Conservation (phyloP, 2,888 invertebrate species). For the Hirtodrosophila histrioides region DNA sequence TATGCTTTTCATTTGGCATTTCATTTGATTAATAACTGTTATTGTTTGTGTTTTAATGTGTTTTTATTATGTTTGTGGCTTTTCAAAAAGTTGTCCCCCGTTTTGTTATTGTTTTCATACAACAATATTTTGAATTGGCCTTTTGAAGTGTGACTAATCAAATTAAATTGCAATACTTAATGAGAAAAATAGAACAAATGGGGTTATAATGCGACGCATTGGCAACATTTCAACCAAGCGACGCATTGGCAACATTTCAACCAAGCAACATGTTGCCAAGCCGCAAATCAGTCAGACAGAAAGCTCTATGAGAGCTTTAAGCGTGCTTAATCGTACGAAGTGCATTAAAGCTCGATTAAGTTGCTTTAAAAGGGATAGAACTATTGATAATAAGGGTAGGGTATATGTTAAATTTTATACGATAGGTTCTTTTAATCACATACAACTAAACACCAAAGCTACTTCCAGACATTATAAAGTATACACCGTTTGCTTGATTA, state of each 20-base stretch:
- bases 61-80: conserved; percentile 9
- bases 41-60: conserved; percentile 36
- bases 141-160: conserved; percentile 57
- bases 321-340: not conserved
- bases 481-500: too few relatives aligned
- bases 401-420: too few relatives aligned
- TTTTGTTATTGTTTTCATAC: conserved; percentile 20
- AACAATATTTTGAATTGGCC: conserved; percentile 18
- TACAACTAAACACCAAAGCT: too few relatives aligned
- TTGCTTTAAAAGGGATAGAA: too few relatives aligned
- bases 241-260: conserved; percentile 29
- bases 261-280: conserved; percentile 32
- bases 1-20: conserved; percentile 65
- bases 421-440: too few relatives aligned
- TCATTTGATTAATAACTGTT: conserved; percentile 69
- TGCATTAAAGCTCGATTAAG: not conserved
- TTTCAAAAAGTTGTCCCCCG: conserved; percentile 22
- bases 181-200: not conserved
- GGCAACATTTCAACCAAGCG: conserved; percentile 29
- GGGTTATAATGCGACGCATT: conserved; percentile 5
- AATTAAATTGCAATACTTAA: conserved; percentile 48
- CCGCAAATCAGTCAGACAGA: too few relatives aligned
- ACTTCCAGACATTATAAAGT: too few relatives aligned
- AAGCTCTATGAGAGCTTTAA: not conserved
- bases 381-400: too few relatives aligned